Evolutionary conservation across 2,888 invertebrate genomes (phyloP).

Genomic region (Carterocephalus palaemon): DNA sequence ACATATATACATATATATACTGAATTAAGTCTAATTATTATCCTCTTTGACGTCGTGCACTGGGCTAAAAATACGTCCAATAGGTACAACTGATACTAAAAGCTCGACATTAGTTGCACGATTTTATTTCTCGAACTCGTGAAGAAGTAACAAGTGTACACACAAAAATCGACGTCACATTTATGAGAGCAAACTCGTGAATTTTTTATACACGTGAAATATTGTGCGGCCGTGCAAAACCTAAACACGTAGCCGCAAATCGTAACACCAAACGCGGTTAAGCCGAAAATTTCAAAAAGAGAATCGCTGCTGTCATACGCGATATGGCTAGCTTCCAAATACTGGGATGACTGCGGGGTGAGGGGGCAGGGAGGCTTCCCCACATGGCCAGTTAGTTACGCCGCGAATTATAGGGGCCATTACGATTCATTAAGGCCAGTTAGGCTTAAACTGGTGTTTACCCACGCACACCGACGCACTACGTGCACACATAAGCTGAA

Average conservation of each 20-base stretch:
- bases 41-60: too few species aligned
- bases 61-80: too few species aligned
- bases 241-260: constrained; percentile 72
- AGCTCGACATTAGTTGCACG: too few species aligned
- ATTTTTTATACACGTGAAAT: constrained; percentile 41
- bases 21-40: too few species aligned
- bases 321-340: constrained; percentile 75
- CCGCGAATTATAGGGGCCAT: constrained; percentile 81
- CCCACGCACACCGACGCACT: constrained; percentile 62
- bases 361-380: constrained; percentile 47
- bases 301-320: constrained; percentile 70
- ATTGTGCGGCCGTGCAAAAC: constrained; percentile 47
- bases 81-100: constrained; percentile 21
- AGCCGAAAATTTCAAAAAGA: constrained; percentile 73
- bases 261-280: constrained; percentile 53
- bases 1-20: too few species aligned
- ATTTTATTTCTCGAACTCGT: too few species aligned
- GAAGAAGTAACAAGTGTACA: too few species aligned
- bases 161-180: too few species aligned
- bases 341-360: constrained; percentile 40
- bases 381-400: constrained; percentile 79
- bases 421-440: constrained; percentile 81
- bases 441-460: constrained; percentile 80
- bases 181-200: too few species aligned
- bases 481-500: constrained; percentile 39